Percentiles rank a stretch among this genome's conserved stretches.
phyloP scores from a whole-genome alignment of 1,140 invertebrate species.

The Zeugodacus cucurbitae region DNA sequence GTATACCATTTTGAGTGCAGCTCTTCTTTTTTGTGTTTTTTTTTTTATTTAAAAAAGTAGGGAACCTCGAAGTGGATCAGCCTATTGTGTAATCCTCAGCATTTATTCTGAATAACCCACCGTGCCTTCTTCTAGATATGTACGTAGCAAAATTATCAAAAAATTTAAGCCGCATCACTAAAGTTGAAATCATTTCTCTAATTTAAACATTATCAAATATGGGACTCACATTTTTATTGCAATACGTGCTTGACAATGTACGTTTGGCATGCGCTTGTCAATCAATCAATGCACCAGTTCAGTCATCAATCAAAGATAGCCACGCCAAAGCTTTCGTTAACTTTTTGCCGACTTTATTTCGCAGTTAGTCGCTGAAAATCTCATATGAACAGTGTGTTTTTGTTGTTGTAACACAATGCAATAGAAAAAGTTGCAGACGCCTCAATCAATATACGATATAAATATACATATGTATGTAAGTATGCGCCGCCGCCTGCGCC shows the following conservation, averaged over 20 bases:
- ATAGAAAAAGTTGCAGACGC: neutral
- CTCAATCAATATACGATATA: neutral
- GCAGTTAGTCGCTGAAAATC: neutral
- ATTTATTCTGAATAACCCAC: too few relatives aligned
- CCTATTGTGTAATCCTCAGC: too few relatives aligned
- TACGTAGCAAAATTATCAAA: too few relatives aligned
- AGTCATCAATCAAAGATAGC: constrained; percentile 19
- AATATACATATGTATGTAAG: neutral
- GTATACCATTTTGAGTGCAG: too few relatives aligned
- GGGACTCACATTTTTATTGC: neutral
- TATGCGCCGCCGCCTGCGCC: neutral
- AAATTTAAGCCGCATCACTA: too few relatives aligned
- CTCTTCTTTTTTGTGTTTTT: too few relatives aligned
- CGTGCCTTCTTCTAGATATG: too few relatives aligned
- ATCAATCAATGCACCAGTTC: constrained; percentile 6
- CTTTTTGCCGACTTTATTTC: neutral
- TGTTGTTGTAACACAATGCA: neutral
- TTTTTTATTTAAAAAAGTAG: too few relatives aligned
- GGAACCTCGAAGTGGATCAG: too few relatives aligned
- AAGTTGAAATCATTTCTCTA: too few relatives aligned
- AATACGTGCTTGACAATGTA: neutral
- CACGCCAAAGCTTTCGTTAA: neutral
- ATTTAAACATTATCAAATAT: too few relatives aligned
- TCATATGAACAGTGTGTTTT: neutral
- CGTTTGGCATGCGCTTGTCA: neutral